A percentile compares a stretch with the other conserved stretches of the same genome.
phyloP scores from a whole-genome alignment of 2,113 vertebrate genomes.

The Solea senegalensis region DNA sequence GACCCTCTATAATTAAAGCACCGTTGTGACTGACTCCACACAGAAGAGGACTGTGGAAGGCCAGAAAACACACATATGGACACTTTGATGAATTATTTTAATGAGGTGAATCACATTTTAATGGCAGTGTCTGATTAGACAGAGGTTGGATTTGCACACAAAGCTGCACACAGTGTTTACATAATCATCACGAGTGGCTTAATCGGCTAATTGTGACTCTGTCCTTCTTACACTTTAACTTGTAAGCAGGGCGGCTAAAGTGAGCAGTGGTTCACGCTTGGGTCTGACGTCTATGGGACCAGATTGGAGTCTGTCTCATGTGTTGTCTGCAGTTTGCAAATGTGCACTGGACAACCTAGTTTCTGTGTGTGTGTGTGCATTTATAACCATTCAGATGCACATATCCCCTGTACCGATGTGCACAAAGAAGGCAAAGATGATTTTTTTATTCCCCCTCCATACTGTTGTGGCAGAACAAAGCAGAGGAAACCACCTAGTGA shows the following conservation, averaged over 20 bases:
- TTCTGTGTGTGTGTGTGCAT: not conserved
- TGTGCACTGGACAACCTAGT: not conserved
- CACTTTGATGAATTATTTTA: not conserved
- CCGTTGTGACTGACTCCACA: constrained; percentile 66
- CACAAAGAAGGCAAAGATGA: constrained; percentile 3
- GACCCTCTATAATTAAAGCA: constrained; percentile 64
- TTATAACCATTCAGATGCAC: not conserved
- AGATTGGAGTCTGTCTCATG: constrained; percentile 12
- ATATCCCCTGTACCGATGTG: not conserved
- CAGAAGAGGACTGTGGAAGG: constrained; percentile 54
- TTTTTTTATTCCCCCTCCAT: not conserved
- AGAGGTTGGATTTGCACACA: not conserved
- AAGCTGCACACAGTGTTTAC: constrained; percentile 24
- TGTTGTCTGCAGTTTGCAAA: not conserved
- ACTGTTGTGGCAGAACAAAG: constrained; percentile 29
- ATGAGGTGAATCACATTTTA: constrained; percentile 16
- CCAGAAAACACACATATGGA: constrained; percentile 34
- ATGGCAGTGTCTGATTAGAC: constrained; percentile 10
- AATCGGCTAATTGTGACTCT: constrained; percentile 43
- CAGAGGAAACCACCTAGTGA: constrained; percentile 21
- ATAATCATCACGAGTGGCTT: constrained; percentile 1
- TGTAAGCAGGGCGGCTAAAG: constrained; percentile 22
- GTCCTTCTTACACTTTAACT: constrained; percentile 13
- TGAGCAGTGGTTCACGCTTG: constrained; percentile 18
- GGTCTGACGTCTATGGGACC: constrained; percentile 29